Evolutionary conservation across 2,797 vertebrate species (phyloP).

Genomic region (Amphiprion clarkii): DNA sequence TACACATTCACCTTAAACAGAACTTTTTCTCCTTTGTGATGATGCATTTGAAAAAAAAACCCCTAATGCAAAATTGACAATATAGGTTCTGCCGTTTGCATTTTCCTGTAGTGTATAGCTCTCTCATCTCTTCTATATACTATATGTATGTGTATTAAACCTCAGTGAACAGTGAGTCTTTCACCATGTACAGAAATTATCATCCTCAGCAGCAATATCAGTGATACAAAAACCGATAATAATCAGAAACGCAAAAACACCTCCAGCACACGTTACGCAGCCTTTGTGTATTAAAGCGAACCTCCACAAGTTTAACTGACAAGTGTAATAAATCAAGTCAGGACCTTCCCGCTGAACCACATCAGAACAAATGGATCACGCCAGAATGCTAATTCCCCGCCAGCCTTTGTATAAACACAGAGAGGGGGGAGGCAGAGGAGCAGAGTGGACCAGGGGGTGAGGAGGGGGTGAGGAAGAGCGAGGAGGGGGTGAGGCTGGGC

Average conservation of each 20-base stretch:
- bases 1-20: not conserved
- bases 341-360: constrained; percentile 75
- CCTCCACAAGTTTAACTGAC: constrained; percentile 65
- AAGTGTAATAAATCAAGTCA: constrained; percentile 76
- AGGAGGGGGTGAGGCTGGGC: constrained; percentile 25
- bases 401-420: constrained; percentile 74
- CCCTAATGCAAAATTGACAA: not conserved
- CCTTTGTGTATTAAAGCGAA: constrained; percentile 38
- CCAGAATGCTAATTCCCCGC: constrained; percentile 74
- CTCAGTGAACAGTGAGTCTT: constrained; percentile 23
- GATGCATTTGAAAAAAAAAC: constrained; percentile 1
- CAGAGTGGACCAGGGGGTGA: constrained; percentile 25
- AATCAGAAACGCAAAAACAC: constrained; percentile 20
- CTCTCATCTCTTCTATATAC: constrained; percentile 4
- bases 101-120: not conserved
- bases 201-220: constrained; percentile 5
- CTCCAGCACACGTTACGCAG: constrained; percentile 16
- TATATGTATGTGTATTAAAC: constrained; percentile 3
- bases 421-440: constrained; percentile 31
- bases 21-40: not conserved
- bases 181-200: not conserved
- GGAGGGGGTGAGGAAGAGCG: constrained; percentile 29
- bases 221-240: constrained; percentile 12
- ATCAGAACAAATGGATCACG: constrained; percentile 71
- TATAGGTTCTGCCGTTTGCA: not conserved